phyloP scores from a whole-genome alignment of 2,888 invertebrate genomes.

The Idaea biselata region DNA sequence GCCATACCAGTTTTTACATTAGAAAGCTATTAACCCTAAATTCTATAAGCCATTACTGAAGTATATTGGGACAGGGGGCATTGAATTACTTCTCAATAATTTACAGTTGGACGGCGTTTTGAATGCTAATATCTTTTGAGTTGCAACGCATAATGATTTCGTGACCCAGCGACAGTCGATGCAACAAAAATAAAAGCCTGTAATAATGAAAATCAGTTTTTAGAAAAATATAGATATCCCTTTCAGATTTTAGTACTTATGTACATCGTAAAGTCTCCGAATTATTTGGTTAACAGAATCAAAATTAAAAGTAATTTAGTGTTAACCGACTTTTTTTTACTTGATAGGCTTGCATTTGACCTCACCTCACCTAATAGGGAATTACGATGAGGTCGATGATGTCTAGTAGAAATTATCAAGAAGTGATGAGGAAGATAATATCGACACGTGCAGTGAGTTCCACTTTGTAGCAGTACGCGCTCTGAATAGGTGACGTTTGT shows the following conservation, averaged over 20 bases:
- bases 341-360: background rate
- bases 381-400: too few species aligned
- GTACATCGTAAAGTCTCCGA: background rate
- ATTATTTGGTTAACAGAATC: too few species aligned
- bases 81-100: conserved; percentile 37
- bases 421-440: too few species aligned
- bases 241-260: background rate
- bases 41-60: conserved; percentile 25
- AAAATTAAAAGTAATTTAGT: too few species aligned
- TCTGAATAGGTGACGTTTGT: too few species aligned
- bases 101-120: conserved; percentile 41
- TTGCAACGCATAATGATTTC: background rate
- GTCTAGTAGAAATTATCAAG: too few species aligned
- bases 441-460: too few species aligned
- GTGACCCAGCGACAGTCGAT: background rate
- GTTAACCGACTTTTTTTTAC: background rate
- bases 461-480: too few species aligned
- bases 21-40: conserved; percentile 26
- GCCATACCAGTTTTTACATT: conserved; percentile 10
- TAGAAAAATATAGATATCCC: background rate
- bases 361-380: too few species aligned
- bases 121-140: conserved; percentile 42
- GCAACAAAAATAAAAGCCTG: background rate
- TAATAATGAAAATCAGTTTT: background rate
- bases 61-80: conserved; percentile 15